These are phyloP conservation scores for Pygoscelis antarcticus DNA, from an alignment of 2,113 vertebrate species.

Conservation along the genomic window DNA sequence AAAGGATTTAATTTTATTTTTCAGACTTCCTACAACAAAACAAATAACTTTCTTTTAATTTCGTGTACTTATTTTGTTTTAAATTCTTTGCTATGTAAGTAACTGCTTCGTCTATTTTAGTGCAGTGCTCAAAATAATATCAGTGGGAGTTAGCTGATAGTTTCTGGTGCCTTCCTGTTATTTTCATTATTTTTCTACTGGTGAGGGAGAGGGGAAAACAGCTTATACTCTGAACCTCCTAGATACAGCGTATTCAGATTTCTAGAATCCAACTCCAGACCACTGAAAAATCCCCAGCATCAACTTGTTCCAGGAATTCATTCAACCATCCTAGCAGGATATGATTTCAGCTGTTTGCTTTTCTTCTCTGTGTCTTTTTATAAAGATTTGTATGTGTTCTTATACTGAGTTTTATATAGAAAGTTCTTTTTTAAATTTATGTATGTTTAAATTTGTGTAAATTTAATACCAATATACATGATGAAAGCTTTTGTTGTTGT, in stretches of 20 bases:
- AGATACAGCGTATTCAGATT: neutral
- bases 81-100: constrained; percentile 15
- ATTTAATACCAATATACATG: neutral
- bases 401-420: neutral
- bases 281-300: neutral
- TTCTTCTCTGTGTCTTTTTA: neutral
- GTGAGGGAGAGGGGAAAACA: neutral
- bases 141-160: constrained; percentile 48
- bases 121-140: constrained; percentile 52
- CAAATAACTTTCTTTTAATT: constrained; percentile 12
- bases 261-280: neutral
- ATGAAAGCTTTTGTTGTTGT: neutral
- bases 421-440: neutral
- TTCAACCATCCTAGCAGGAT: neutral
- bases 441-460: neutral
- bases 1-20: constrained; percentile 12
- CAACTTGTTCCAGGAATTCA: neutral
- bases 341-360: constrained; percentile 17
- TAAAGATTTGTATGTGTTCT: neutral
- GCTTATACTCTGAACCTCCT: constrained; percentile 2
- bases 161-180: constrained; percentile 30
- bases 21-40: neutral
- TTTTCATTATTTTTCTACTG: constrained; percentile 44
- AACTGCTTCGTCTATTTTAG: constrained; percentile 43
- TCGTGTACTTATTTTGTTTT: neutral